Evolutionary conservation across 35 echinoderm and acorn worm genomes (phyloP), one percentile per base, ranked within the genome.

Genomic region (Apostichopus japonicus): DNA sequence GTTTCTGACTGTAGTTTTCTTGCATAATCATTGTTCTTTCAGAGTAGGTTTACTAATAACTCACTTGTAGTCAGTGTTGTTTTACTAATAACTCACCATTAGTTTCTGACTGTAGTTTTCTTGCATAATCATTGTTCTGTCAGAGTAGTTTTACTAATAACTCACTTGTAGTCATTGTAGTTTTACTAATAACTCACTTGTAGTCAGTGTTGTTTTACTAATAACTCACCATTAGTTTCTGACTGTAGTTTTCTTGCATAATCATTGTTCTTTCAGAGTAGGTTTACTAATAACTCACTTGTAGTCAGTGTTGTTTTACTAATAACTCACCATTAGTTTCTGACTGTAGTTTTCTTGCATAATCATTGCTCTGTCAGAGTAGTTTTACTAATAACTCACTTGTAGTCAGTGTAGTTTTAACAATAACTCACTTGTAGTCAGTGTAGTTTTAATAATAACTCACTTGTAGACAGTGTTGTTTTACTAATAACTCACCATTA

Each of bases 1-100:
- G 86, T 62, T 73, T 95, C 94, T 51, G 92, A 94, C 65, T 94
- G 54, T 94, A 98, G 92, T 91, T 98, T 92, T 86, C n/a, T 59
- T 59, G 7, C 4, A 59, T 59, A 7, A 59, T 59, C 6, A 9
- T 9, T 59, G 57, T 9, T 59, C 11, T 59, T 7, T 9, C 57
- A 59, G 57, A 9, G 57, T 59, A 59, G 11, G 1, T 59, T 59
- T 59, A 59, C 57, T 13, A 58, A 58, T 58, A 58, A 8, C 0
- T 58, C 56, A 58, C 56, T 10, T 8, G 56, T 58, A 58, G 79
- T 33, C 14, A 82, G 79, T 82, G 27, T 51, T 53, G 13, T n/a
- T 56, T 54, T 54, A 52, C 4, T 19, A 53, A 11, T 27, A 82
- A 52, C 79, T 82, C n/a, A n/a, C n/a, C n/a, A n/a, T n/a, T n/a